phyloP scores from a whole-genome alignment of 2,113 vertebrate species.

The Cyphomyrus plagiostoma region DNA sequence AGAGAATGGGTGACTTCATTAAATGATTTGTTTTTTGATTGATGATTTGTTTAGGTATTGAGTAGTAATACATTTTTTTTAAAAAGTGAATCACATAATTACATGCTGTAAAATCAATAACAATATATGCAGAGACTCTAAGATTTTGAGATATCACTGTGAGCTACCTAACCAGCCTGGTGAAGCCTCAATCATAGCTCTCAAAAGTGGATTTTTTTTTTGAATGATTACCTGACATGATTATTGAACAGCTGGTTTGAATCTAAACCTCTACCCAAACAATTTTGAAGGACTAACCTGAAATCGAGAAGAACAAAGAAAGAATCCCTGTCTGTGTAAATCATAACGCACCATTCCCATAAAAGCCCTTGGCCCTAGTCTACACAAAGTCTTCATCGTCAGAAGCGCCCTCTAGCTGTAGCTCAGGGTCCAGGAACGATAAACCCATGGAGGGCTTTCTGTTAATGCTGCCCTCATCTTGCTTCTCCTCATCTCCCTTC shows the following conservation, averaged over 20 bases:
- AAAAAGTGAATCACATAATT: not conserved
- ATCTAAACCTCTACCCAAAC: not conserved
- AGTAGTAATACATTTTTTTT: not conserved
- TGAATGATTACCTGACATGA: not conserved
- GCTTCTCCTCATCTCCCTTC: conserved; percentile 39
- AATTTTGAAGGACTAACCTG: not conserved
- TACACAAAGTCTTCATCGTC: conserved; percentile 57
- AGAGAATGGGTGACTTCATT: not conserved
- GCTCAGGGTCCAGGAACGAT: conserved; percentile 47
- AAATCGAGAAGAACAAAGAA: not conserved
- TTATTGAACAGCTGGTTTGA: not conserved
- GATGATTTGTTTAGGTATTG: not conserved
- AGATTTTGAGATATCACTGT: not conserved
- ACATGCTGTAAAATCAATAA: not conserved
- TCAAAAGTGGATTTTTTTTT: not conserved
- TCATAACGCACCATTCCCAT: not conserved
- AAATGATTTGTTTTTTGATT: not conserved
- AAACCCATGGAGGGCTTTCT: conserved; percentile 45
- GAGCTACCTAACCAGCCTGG: not conserved
- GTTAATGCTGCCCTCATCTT: conserved; percentile 23
- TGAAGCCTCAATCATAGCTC: not conserved
- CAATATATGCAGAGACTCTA: not conserved
- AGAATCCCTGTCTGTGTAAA: not conserved
- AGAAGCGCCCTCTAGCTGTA: conserved; percentile 27
- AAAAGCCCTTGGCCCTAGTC: not conserved